These are phyloP conservation scores for Limanda limanda DNA, from an alignment of 2,113 vertebrate species.

Conservation along the genomic window DNA sequence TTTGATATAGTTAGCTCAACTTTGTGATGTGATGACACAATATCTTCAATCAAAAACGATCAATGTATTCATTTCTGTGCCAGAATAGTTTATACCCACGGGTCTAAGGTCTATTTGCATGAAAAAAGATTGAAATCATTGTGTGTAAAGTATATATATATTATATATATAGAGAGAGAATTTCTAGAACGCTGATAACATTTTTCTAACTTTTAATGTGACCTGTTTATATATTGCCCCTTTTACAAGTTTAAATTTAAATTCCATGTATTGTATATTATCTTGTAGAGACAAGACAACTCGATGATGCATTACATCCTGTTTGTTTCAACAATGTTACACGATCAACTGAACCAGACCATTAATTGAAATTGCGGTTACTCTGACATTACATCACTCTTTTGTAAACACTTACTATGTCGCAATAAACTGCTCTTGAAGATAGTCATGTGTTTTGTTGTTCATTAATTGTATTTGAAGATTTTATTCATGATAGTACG, in stretches of 20 bases:
- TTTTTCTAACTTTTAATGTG: slow-evolving; percentile 75
- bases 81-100: slow-evolving; percentile 46
- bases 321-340: slow-evolving; percentile 48
- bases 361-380: slow-evolving; percentile 62
- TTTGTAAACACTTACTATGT: slow-evolving; percentile 75
- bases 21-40: slow-evolving; percentile 46
- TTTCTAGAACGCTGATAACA: slow-evolving; percentile 59
- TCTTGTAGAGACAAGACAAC: slow-evolving; percentile 38
- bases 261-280: slow-evolving; percentile 53
- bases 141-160: slow-evolving; percentile 48
- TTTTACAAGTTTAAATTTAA: slow-evolving; percentile 56
- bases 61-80: slow-evolving; percentile 52
- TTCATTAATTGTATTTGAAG: not conserved
- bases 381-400: slow-evolving; percentile 57
- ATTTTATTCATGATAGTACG: not conserved
- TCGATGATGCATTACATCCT: slow-evolving; percentile 30
- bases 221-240: slow-evolving; percentile 69
- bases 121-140: slow-evolving; percentile 51
- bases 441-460: slow-evolving; percentile 63
- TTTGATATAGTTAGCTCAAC: slow-evolving; percentile 50
- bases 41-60: slow-evolving; percentile 33
- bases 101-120: slow-evolving; percentile 60
- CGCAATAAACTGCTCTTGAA: slow-evolving; percentile 71
- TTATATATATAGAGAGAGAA: slow-evolving; percentile 30
- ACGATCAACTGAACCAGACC: slow-evolving; percentile 50